phyloP scores from a whole-genome alignment of 2,113 vertebrate genomes.

The Hypomesus transpacificus region DNA sequence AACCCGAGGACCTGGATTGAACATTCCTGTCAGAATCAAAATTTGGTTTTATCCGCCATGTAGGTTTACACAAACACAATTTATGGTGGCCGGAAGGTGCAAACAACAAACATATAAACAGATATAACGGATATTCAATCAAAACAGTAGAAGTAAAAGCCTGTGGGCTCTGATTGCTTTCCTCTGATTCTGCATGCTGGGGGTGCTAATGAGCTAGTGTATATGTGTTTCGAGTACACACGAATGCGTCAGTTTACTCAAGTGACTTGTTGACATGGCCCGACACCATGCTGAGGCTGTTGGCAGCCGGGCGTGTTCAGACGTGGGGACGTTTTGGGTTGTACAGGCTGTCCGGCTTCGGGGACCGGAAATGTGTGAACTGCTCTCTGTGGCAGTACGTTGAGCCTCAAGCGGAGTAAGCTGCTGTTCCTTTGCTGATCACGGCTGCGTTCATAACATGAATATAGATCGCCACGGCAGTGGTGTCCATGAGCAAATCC shows the following conservation, averaged over 20 bases:
- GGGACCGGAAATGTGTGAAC: not conserved
- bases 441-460: not conserved
- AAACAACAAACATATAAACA: no score
- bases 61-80: no score
- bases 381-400: not conserved
- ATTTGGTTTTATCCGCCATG: no score
- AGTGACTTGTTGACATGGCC: slow-evolving; percentile 28
- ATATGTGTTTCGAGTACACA: slow-evolving; percentile 22
- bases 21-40: no score
- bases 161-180: no score
- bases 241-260: not conserved
- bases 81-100: no score
- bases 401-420: not conserved
- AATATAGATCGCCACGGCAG: not conserved
- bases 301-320: slow-evolving; percentile 31
- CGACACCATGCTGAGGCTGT: slow-evolving; percentile 34
- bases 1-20: no score
- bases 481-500: slow-evolving; percentile 21
- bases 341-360: slow-evolving; percentile 29
- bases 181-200: no score
- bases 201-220: not conserved
- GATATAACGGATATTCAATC: no score
- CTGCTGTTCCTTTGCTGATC: not conserved
- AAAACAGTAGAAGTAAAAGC: no score
- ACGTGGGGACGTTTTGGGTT: not conserved